Base-by-base conservation (phyloP, 1,140 invertebrate genomes). In the Drosophila rhopaloa region DNA sequence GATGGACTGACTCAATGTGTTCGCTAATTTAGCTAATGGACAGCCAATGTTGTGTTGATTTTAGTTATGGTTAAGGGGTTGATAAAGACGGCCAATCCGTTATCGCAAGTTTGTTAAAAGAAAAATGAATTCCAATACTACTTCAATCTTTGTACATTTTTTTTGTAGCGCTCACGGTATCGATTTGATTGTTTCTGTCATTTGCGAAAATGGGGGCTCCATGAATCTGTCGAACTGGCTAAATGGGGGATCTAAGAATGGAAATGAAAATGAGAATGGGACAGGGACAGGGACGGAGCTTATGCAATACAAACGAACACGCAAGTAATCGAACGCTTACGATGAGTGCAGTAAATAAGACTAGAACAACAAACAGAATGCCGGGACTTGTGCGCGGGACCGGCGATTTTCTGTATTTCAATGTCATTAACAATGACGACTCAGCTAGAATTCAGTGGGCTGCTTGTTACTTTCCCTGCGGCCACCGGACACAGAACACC, bases 391-490 rank as follows among this genome's bases (percentile, higher is more conserved):
- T n/a, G 16, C 14, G 27, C n/a, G 51, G 71, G 46, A 27, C 40
- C 60, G 54, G 44, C 65, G 14, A 53, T 76, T 51, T 61, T 58
- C 51, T 48, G 19, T 63, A 80, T 88, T 89, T 88, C 83, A 88
- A 79, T 88, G 83, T 77, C 83, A 88, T 80, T 88, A 74, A 47
- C 67, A 76, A 74, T 85, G 83, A 63, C 76, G 56, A 79, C 48
- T 83, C 79, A 88, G 76, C 83, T 76, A 67, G 62, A 81, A 77
- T 84, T 51, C 70, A 71, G 47, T 74, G 55, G 53, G 48, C 43
- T 58, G 53, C 73, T 66, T 62, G 58, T 58, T 58, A 61, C 59
- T 81, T 67, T 76, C 19, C 41, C 48, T 57, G 24, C 51, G 47
- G 46, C 40, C 32, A 51, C 29, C 38, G 40, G 24, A 41, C 27